Evolutionary conservation across 2,113 vertebrate species (phyloP).

Genomic region (Pyrgilauda ruficollis): DNA sequence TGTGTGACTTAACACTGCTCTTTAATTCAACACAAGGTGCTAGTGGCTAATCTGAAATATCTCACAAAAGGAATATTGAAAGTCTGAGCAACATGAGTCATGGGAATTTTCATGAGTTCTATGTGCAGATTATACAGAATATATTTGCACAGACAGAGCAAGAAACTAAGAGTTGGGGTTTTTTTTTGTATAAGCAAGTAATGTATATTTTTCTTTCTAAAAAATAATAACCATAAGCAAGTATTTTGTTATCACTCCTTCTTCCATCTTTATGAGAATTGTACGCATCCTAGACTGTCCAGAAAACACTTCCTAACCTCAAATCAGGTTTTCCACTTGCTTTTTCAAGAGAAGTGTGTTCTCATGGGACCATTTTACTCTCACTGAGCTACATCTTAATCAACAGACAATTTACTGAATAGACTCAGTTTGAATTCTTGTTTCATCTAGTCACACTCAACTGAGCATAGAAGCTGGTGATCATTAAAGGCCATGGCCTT

Average conservation of each 20-base stretch:
- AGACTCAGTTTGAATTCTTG: slow-evolving; percentile 63
- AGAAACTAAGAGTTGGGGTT: neutral
- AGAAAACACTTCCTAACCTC: neutral
- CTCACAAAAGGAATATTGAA: neutral
- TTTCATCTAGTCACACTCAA: slow-evolving; percentile 71
- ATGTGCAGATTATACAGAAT: neutral
- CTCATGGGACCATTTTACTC: slow-evolving; percentile 55
- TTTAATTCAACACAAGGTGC: neutral
- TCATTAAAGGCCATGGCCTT: slow-evolving; percentile 63
- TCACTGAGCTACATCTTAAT: slow-evolving; percentile 68
- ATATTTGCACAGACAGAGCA: neutral
- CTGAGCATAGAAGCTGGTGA: slow-evolving; percentile 59
- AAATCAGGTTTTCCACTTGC: slow-evolving; percentile 18
- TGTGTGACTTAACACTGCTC: neutral
- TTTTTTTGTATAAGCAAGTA: neutral
- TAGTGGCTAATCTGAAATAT: neutral
- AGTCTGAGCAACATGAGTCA: neutral
- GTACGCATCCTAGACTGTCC: neutral
- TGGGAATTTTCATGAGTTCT: neutral
- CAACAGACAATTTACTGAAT: slow-evolving; percentile 58
- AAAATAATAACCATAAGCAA: neutral
- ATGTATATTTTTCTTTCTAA: neutral
- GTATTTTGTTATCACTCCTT: neutral
- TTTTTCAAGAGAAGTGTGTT: slow-evolving; percentile 39
- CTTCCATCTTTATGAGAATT: slow-evolving; percentile 22